Base-by-base conservation (phyloP, 2,888 invertebrate genomes). In the Molanna angustata region DNA sequence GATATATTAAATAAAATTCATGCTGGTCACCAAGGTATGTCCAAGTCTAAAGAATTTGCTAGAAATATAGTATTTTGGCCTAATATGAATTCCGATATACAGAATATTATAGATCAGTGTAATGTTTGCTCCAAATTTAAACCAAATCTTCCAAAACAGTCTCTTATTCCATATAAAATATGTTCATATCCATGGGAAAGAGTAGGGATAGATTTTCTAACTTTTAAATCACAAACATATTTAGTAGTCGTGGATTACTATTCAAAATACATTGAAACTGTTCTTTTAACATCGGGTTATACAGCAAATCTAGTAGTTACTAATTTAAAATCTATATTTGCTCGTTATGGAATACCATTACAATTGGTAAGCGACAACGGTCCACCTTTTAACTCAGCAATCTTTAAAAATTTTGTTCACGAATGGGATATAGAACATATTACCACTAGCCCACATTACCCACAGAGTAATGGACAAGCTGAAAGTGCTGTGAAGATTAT, bases 41-140 rank as follows among this genome's bases (percentile, higher is more conserved):
- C 42, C 11, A 57, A 59, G 32, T 57, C 57, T 48, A 60, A 60
- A 31, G 40, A 53, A 2, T 53, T 56, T 50, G 60, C 61, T 4
- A 40, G 60, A 33, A 60, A 62, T 54, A 61, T 61, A 14, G 55
- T 62, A 39, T 63, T 61, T 52, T 64, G 62, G 54, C 62, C 61
- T 9, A 57, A 55, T n/a, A 46, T 62, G 6, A 22, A 53, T 19
- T 51, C 47, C 31, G 61, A 64, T 13, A 54, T 63, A 14, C 62
- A 64, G 57, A 58, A 61, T 6, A 9, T 53, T 3, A 55, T 63
- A 1, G 52, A 57, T 13, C 33, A 52, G 20, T 61, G 59, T 39
- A 11, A 17, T 7, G 13, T 40, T 9, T 61, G 56, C 39, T 37
- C 48, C 22, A 40, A 17, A 17, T 32, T 45, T 7, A 44, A 41